A percentile compares a stretch with the other conserved stretches of the same genome.
phyloP scores from a whole-genome alignment of 2,113 vertebrate genomes.

The Dolichotis patagonum region DNA sequence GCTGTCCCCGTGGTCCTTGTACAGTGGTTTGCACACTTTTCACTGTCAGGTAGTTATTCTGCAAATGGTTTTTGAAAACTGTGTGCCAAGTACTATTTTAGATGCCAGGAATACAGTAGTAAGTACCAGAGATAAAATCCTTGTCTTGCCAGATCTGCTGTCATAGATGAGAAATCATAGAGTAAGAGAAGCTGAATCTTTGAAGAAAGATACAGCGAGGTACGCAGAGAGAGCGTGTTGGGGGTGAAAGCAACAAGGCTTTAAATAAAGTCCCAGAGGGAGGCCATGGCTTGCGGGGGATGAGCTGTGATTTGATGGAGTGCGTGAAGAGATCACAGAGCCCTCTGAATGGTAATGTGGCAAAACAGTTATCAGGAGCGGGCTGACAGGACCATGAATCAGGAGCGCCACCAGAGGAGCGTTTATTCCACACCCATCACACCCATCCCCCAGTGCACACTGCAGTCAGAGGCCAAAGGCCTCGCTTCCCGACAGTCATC shows the following conservation, averaged over 20 bases:
- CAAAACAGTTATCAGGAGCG: not conserved
- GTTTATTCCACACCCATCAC: not conserved
- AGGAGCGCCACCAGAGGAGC: not conserved
- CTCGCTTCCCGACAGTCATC: too few species aligned
- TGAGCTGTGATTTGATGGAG: not conserved
- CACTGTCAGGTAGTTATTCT: not conserved
- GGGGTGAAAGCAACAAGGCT: not conserved
- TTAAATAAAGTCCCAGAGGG: not conserved
- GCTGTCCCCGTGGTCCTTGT: not conserved
- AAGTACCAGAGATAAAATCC: not conserved
- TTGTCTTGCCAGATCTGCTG: not conserved
- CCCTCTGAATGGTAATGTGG: constrained; percentile 10
- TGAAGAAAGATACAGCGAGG: constrained; percentile 14
- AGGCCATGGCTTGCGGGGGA: not conserved
- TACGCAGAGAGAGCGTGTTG: not conserved
- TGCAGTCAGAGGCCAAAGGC: not conserved
- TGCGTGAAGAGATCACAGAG: not conserved
- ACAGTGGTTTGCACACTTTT: not conserved
- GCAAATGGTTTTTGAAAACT: constrained; percentile 22
- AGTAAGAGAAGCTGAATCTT: not conserved
- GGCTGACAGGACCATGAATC: not conserved
- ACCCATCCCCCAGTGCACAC: too few species aligned
- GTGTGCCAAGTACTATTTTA: not conserved
- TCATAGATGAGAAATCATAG: not conserved
- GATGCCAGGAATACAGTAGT: not conserved